Evolutionary conservation across 1,140 invertebrate genomes (phyloP).

Genomic region (Portunus trituberculatus): DNA sequence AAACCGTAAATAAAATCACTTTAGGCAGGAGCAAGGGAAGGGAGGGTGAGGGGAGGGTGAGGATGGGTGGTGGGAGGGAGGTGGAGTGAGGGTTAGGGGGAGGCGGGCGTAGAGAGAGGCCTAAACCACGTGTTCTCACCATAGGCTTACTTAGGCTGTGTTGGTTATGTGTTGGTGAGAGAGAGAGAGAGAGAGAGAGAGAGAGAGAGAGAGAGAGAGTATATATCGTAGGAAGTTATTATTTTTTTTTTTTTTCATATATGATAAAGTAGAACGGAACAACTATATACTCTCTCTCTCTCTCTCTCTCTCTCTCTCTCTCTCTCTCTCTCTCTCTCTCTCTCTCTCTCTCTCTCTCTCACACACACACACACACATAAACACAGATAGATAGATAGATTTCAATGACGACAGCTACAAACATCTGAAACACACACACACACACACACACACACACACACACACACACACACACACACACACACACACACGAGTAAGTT

Average conservation of each 20-base stretch:
- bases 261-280: too few relatives aligned
- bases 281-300: neutral
- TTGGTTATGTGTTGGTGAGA: neutral
- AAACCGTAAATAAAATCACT: slow-evolving; percentile 64
- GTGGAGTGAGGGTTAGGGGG: neutral
- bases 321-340: slow-evolving; percentile 34
- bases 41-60: neutral
- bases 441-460: too few relatives aligned
- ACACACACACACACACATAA: too few relatives aligned
- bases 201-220: neutral
- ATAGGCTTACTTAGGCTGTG: too few relatives aligned
- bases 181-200: neutral
- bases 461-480: too few relatives aligned
- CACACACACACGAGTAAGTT: too few relatives aligned
- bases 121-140: too few relatives aligned
- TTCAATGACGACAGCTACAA: too few relatives aligned
- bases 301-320: slow-evolving; percentile 39
- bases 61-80: neutral
- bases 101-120: neutral
- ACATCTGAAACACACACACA: too few relatives aligned
- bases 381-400: too few relatives aligned
- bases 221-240: neutral
- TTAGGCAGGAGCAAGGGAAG: neutral
- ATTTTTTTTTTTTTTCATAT: too few relatives aligned
- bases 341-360: neutral